Conservation (phyloP, 2,797 vertebrate species). For the Carcharodon carcharias region DNA sequence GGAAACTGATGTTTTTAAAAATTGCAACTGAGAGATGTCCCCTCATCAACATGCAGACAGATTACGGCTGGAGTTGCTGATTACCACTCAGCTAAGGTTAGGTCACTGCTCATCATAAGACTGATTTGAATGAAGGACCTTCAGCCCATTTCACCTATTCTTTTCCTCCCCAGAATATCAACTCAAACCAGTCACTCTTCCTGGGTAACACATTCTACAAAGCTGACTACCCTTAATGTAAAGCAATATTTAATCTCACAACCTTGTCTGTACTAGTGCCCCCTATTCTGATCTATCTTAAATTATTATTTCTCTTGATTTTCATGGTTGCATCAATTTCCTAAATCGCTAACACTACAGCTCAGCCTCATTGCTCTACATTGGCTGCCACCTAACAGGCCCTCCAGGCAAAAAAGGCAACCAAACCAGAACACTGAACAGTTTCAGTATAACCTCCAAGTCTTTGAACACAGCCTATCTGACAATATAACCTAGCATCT, state of each 20-base stretch:
- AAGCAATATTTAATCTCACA: not conserved
- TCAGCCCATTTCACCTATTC: not conserved
- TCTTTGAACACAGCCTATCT: not conserved
- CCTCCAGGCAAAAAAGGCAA: too few species aligned
- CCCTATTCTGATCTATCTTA: not conserved
- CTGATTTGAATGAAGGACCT: not conserved
- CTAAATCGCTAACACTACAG: not conserved
- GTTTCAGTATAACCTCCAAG: not conserved
- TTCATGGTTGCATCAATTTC: not conserved
- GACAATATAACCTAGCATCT: not conserved
- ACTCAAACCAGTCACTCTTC: not conserved
- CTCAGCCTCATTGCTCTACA: not conserved
- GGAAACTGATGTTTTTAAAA: not conserved
- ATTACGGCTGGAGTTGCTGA: not conserved
- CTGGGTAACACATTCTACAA: not conserved
- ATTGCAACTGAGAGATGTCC: not conserved
- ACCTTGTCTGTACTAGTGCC: not conserved
- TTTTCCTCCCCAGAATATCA: not conserved
- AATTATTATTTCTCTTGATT: not conserved
- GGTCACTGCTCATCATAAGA: not conserved
- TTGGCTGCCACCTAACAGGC: too few species aligned
- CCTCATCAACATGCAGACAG: not conserved
- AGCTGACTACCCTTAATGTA: not conserved
- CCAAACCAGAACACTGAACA: not conserved
- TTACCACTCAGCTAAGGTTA: not conserved